Evolutionary conservation across 2,113 vertebrate genomes (phyloP).

Genomic region (Hyaena hyaena): DNA sequence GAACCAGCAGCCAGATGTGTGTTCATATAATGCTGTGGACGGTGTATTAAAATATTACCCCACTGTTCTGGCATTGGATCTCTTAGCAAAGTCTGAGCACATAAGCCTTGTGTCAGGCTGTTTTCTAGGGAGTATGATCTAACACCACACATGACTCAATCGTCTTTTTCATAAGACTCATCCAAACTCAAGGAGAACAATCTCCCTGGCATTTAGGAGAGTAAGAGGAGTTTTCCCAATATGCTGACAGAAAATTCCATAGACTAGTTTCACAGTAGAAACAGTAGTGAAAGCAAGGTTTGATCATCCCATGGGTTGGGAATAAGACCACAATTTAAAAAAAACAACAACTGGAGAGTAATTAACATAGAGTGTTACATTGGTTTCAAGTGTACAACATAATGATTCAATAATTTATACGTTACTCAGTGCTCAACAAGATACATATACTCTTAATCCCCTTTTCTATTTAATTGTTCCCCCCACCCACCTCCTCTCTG

Average conservation of each 20-base stretch:
- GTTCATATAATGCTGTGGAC: background rate
- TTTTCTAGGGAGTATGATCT: background rate
- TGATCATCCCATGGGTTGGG: background rate
- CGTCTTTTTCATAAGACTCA: constrained; percentile 6
- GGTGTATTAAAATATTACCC: background rate
- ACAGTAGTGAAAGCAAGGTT: background rate
- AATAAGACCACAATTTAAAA: background rate
- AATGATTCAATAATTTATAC: background rate
- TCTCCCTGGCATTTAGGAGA: background rate
- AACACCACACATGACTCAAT: background rate
- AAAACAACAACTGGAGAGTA: background rate
- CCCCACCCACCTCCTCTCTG: background rate
- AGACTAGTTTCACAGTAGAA: background rate
- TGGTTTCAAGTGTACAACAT: background rate
- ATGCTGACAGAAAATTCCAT: background rate
- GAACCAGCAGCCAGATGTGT: background rate
- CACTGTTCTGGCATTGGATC: background rate
- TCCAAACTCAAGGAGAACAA: background rate
- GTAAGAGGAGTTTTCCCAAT: background rate
- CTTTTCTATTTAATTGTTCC: background rate
- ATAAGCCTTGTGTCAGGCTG: background rate
- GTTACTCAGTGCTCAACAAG: background rate
- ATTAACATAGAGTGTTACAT: background rate
- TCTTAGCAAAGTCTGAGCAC: background rate
- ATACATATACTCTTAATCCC: background rate